Base-by-base conservation (phyloP, 2,888 invertebrate species). In the Yponomeuta malinellus region DNA sequence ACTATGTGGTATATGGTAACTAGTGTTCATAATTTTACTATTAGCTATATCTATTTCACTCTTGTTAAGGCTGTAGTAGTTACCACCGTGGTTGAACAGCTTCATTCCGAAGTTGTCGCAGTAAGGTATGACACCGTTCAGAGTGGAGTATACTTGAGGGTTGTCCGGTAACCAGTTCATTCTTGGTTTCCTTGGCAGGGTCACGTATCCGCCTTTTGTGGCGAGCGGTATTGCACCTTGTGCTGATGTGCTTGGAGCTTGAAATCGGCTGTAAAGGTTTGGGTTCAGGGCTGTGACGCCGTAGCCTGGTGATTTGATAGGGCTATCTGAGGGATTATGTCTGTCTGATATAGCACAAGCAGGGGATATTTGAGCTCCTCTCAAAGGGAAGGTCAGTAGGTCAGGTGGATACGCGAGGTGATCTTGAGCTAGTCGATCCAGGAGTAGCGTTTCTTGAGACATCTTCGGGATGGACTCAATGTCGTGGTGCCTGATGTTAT, bases 51-150 rank as follows among this genome's bases (percentile, higher is more conserved):
- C 92, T 78, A 93, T 93, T 70, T 94, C 94, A 70, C 94, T 93
- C 83, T 96, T 96, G 81, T 96, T 96, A 72, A 97, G 83, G 74
- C 96, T 96, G 71, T 95, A 92, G 69, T 94, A 95, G 43, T 96
- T 96, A 71, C 95, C 96, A 29, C 97, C 96, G 71, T 96, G 95
- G 0, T 95, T 96, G n/a, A 97, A 96, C n/a, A 97, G 95, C 71
- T 97, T 94, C 72, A 95, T 92, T 0, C 97, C 97, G 67, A 97
- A 93, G 77, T 96, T 96, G 79, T 97, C 97, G 81, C 97, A 97
- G 73, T 87, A 89, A 0, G 91, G 91, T 72, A 94, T 90, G 4
- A 93, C 89, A 10, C 94, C 93, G 71, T 93, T 88, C 1, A 88
- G 68, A 3, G 85, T 87, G 0, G 81, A 83, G 74, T 93, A 86